Conservation (phyloP, 2,888 invertebrate genomes). For the Poecilus cupreus region DNA sequence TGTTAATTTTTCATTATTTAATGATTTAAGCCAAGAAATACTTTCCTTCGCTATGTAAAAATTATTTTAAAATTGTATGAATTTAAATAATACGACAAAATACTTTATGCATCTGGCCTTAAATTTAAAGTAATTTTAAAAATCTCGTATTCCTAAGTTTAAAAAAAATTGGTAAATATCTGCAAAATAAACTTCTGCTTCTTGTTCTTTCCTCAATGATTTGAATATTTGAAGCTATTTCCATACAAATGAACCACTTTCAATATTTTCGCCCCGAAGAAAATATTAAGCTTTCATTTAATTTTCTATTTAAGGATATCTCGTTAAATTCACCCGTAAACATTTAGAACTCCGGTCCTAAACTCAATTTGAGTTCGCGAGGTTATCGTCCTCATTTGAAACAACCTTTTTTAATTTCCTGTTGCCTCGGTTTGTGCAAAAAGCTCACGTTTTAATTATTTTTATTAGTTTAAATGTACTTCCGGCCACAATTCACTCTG, state of each 20-base stretch:
- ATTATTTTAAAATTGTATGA: too few species aligned
- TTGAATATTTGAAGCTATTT: neutral
- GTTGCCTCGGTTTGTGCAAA: neutral
- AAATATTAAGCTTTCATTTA: neutral
- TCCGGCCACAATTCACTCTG: neutral
- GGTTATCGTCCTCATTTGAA: neutral
- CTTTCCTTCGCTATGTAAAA: too few species aligned
- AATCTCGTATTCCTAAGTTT: too few species aligned
- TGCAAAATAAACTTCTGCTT: neutral
- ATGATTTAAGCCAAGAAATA: too few species aligned
- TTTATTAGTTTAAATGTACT: slow-evolving; percentile 9
- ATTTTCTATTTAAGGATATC: neutral
- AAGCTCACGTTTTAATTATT: slow-evolving; percentile 29
- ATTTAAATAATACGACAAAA: too few species aligned
- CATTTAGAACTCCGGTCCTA: neutral
- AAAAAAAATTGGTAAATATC: too few species aligned
- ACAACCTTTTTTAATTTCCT: slow-evolving; percentile 18
- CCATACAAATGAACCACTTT: neutral
- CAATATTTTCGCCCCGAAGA: neutral
- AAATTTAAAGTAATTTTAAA: too few species aligned
- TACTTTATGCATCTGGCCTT: too few species aligned
- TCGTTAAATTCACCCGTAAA: neutral
- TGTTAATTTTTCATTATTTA: too few species aligned
- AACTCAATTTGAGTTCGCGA: slow-evolving; percentile 1
- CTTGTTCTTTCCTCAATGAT: neutral